Evolutionary conservation across 2,888 invertebrate species (phyloP).

Genomic region (Hesperia comma): DNA sequence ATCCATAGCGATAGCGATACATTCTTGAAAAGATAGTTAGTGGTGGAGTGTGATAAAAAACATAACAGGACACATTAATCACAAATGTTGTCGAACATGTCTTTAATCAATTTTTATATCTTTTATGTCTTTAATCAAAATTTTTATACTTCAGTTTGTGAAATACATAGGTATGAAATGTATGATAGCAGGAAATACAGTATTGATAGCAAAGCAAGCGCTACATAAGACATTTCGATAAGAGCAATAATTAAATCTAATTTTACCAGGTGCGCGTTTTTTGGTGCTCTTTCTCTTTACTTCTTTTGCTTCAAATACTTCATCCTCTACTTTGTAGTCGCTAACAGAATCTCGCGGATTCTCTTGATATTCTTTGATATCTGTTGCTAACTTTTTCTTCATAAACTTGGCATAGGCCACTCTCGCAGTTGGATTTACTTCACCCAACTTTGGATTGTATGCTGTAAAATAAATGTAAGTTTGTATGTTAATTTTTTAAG

Average conservation of each 20-base stretch:
- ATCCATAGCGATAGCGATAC: slow-evolving; percentile 20
- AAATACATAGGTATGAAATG: background rate
- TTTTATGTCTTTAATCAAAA: too few relatives aligned
- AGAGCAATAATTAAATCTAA: slow-evolving; percentile 1
- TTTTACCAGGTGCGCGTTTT: slow-evolving; percentile 34
- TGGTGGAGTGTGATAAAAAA: slow-evolving; percentile 2
- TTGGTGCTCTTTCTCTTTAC: slow-evolving; percentile 33
- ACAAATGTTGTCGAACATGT: too few relatives aligned
- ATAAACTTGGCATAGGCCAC: slow-evolving; percentile 95
- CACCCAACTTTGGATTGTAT: slow-evolving; percentile 91
- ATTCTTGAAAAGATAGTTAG: slow-evolving; percentile 22
- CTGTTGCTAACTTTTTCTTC: slow-evolving; percentile 87
- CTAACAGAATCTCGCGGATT: slow-evolving; percentile 40
- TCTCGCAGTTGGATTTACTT: slow-evolving; percentile 90
- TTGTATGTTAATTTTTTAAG: background rate
- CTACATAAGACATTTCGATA: slow-evolving; percentile 5
- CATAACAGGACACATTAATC: too few relatives aligned
- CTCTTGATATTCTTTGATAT: slow-evolving; percentile 63
- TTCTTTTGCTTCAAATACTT: slow-evolving; percentile 57
- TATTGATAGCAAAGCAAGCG: background rate
- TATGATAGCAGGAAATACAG: slow-evolving; percentile 23
- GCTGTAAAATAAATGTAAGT: slow-evolving; percentile 66
- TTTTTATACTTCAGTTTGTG: too few relatives aligned
- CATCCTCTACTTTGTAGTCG: slow-evolving; percentile 63
- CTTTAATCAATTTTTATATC: too few relatives aligned